These are phyloP conservation scores for Montipora efflorescens DNA, from an alignment of 64 coral and sea anemone genomes.

Conservation along the genomic window DNA sequence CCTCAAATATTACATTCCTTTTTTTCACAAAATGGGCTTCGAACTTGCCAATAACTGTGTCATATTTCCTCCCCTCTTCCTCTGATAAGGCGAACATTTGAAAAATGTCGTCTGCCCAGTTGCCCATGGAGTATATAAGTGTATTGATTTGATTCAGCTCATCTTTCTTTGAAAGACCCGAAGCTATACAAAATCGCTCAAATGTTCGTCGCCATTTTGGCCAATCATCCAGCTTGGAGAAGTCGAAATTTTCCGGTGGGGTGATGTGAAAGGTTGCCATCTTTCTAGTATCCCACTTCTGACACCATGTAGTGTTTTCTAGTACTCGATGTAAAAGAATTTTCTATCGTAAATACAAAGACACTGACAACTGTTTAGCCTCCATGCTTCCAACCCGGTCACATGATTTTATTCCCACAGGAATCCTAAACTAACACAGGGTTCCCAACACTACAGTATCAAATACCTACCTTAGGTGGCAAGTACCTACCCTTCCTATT, in stretches of 20 bases:
- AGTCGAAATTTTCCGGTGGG: slow-evolving; percentile 42
- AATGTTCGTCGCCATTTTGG: slow-evolving; percentile 55
- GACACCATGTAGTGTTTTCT: slow-evolving; percentile 22
- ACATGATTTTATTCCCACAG: no score
- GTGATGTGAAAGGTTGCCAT: background rate
- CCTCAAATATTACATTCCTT: slow-evolving; percentile 44
- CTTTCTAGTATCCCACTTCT: background rate
- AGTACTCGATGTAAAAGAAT: no score
- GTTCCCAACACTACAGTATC: no score
- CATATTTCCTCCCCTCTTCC: background rate
- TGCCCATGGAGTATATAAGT: slow-evolving; percentile 60
- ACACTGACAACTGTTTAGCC: no score
- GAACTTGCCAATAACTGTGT: slow-evolving; percentile 2
- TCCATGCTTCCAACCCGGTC: no score
- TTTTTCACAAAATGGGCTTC: slow-evolving; percentile 35
- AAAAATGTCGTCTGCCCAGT: slow-evolving; percentile 41
- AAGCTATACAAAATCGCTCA: slow-evolving; percentile 33
- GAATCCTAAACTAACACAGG: no score
- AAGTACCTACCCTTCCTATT: no score
- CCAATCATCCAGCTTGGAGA: slow-evolving; percentile 27
- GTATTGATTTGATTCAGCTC: slow-evolving; percentile 62
- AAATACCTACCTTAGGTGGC: no score
- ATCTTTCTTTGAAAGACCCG: slow-evolving; percentile 5
- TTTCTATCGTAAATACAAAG: no score
- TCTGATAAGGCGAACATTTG: background rate